Evolutionary conservation across 2,113 vertebrate genomes (phyloP), one percentile per base, ranked within the genome.

Genomic region (Plestiodon gilberti): DNA sequence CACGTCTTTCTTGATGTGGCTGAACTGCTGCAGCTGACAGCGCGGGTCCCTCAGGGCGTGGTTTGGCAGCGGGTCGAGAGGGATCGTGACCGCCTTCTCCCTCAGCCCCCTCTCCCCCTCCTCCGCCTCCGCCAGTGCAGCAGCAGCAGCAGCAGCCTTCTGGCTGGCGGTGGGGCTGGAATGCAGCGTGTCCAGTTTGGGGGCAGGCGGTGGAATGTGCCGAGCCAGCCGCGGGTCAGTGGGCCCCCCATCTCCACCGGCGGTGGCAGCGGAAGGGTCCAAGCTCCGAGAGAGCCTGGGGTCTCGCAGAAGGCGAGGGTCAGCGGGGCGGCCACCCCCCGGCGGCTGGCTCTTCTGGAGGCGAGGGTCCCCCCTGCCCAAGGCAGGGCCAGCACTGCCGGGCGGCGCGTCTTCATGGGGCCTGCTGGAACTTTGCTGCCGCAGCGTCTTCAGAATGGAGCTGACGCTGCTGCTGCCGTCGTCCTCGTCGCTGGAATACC

Each of bases 401-500:
- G 86, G 22, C 1, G 86, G 22, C 1, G 80, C 57, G 1, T 93
- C 89, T 3, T 95, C 93, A 1, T 93, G 93, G 0, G 95, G 76
- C 1, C 95, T 94, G 38, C 88, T 96, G 61, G 89, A 96, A 1
- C 97, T 97, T 87, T 99, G 98, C 74, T 99, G 98, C 6, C 98
- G 95, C 6, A 99, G 94, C 0, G 97, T 98, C 91, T 98, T 99
- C 7, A 99, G 70, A 30, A 99, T 99, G 69, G 98, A 99, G 4
- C 97, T 98, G 83, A 99, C 98, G 0, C 98, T 99, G n/a, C 97
- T 96, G 0, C 98, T 97, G 0, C 98, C 98, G 0, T 99, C 98
- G 1, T 99, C 98, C 52, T 99, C 98, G 0, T 99, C 98, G 3
- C 98, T 99, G 2, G 98, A 99, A 90, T 99, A 99, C 98, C 98